These are phyloP conservation scores for Disparrhopalites patrizii DNA, from an alignment of 2,888 invertebrate species.

Conservation along the genomic window DNA sequence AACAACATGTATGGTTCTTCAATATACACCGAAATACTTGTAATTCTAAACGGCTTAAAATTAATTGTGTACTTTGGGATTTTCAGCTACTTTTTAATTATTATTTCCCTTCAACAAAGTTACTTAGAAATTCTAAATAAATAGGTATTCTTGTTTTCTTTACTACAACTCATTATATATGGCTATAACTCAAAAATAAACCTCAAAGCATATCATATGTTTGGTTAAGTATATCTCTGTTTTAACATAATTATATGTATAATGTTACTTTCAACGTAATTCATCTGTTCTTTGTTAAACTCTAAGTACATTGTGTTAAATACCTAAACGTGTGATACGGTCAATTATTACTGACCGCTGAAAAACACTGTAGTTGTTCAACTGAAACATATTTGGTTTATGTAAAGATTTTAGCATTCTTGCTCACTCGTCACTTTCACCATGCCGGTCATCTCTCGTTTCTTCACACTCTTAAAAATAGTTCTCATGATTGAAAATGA, in stretches of 20 bases:
- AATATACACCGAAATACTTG: constrained; percentile 4
- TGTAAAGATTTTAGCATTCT: background rate
- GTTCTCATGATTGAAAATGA: constrained; percentile 24
- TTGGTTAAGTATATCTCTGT: constrained; percentile 15
- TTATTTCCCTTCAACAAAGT: background rate
- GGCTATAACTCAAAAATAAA: constrained; percentile 24
- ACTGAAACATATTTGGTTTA: constrained; percentile 24
- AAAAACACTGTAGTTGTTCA: constrained; percentile 5
- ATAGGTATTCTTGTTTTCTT: no score
- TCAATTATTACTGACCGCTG: constrained; percentile 12
- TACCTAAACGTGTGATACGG: background rate
- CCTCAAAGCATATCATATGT: constrained; percentile 10
- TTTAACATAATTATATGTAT: constrained; percentile 8
- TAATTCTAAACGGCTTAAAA: constrained; percentile 1
- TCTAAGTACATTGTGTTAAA: constrained; percentile 23
- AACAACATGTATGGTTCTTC: constrained; percentile 13
- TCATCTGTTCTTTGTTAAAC: constrained; percentile 7
- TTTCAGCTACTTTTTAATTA: constrained; percentile 24
- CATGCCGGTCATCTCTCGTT: no score
- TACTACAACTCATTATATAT: constrained; percentile 26
- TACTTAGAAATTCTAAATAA: constrained; percentile 14
- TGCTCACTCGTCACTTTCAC: no score
- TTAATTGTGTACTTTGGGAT: constrained; percentile 27
- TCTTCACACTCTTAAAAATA: constrained; percentile 22
- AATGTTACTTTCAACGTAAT: background rate